A percentile compares a stretch with the other conserved stretches of the same genome.
Evolutionary conservation across 2,113 vertebrate species (phyloP).

Genomic region (Gambusia holbrooki): DNA sequence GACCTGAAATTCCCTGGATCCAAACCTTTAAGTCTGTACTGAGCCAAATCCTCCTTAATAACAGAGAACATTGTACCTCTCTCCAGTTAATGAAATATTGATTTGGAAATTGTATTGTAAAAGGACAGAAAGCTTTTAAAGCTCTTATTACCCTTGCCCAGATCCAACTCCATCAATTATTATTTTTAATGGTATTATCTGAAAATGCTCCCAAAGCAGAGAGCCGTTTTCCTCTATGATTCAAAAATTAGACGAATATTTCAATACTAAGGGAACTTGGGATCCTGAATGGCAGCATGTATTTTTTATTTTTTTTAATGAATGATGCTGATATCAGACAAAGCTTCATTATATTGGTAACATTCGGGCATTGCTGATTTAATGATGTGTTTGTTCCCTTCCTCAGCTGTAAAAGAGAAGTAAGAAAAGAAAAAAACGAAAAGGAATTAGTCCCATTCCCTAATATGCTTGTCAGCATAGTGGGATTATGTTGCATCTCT

Average conservation of each 20-base stretch:
- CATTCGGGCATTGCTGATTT: conserved; percentile 51
- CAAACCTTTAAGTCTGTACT: conserved; percentile 36
- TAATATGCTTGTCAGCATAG: conserved; percentile 47
- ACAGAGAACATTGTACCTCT: conserved; percentile 63
- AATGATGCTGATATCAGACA: conserved; percentile 46
- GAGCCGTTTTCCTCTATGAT: conserved; percentile 31
- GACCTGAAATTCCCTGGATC: conserved; percentile 36
- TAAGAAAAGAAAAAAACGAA: neutral
- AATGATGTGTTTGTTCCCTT: conserved; percentile 56
- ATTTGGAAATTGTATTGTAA: conserved; percentile 77
- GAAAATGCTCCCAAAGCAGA: conserved; percentile 44
- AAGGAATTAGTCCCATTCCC: conserved; percentile 18
- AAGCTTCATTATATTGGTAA: conserved; percentile 34
- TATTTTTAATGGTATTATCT: conserved; percentile 63
- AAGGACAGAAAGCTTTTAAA: conserved; percentile 67
- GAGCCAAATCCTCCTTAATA: conserved; percentile 66
- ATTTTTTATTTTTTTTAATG: conserved; percentile 48
- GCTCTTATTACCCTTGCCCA: conserved; percentile 62
- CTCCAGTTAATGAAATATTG: conserved; percentile 81
- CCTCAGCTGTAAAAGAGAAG: conserved; percentile 24
- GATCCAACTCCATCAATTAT: conserved; percentile 70
- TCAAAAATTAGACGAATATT: conserved; percentile 47
- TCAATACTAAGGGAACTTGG: conserved; percentile 20
- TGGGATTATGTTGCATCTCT: conserved; percentile 40
- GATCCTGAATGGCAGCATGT: conserved; percentile 33